These are phyloP conservation scores for Prionace glauca DNA, from an alignment of 2,797 vertebrate species.

Conservation along the genomic window DNA sequence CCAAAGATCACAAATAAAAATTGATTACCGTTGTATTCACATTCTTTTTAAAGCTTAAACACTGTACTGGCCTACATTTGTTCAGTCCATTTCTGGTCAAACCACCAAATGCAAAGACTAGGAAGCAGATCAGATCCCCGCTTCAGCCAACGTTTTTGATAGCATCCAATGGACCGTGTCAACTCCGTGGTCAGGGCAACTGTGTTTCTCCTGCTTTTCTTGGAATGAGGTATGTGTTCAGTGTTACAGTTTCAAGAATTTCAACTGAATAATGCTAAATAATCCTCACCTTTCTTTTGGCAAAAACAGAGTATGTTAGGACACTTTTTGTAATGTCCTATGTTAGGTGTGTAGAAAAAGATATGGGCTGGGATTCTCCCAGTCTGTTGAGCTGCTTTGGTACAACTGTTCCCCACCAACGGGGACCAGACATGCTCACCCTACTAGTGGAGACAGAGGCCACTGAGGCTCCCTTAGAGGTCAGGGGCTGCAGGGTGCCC, in stretches of 20 bases:
- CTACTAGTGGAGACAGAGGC: no score
- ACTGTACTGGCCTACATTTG: neutral
- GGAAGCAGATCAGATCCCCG: neutral
- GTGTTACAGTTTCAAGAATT: neutral
- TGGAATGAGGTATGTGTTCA: neutral
- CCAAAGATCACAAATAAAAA: neutral
- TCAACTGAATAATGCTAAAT: neutral
- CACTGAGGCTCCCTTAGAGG: no score
- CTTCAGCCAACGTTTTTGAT: neutral
- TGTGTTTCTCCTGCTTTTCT: neutral
- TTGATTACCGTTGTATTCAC: neutral
- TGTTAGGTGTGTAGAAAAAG: no score
- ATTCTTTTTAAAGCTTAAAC: slow-evolving; percentile 25
- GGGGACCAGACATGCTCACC: no score
- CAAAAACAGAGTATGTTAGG: neutral
- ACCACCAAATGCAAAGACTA: neutral
- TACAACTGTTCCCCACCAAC: no score
- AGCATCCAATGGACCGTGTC: neutral
- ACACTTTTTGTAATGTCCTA: neutral
- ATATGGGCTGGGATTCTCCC: no score
- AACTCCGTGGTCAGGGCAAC: neutral
- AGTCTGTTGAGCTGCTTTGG: no score
- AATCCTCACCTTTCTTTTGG: neutral
- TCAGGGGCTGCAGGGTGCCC: no score
- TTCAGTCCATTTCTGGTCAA: slow-evolving; percentile 14